Percentiles rank a stretch among this genome's conserved stretches.
Evolutionary conservation across 2,888 invertebrate species (phyloP).

Genomic region (Amphimallon solstitiale): DNA sequence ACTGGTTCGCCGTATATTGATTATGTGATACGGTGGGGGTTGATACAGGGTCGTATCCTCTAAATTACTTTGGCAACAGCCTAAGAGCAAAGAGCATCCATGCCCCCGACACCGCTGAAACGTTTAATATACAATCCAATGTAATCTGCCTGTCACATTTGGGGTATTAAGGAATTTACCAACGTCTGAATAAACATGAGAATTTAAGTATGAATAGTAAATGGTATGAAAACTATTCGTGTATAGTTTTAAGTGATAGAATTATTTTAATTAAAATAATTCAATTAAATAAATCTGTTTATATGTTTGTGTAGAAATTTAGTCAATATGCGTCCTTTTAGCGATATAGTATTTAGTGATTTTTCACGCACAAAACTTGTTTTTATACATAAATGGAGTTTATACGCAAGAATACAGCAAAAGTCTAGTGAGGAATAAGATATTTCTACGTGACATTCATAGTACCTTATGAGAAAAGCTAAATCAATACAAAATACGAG

Average conservation of each 20-base stretch:
- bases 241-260: background rate
- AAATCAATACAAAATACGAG: too few species aligned
- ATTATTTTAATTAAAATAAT: too few species aligned
- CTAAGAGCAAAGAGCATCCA: constrained; percentile 10
- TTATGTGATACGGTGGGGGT: constrained; percentile 11
- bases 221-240: constrained; percentile 5
- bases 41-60: constrained; percentile 4
- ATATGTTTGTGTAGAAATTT: too few species aligned
- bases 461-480: too few species aligned
- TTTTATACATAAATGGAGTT: too few species aligned
- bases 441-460: too few species aligned
- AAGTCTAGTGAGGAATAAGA: too few species aligned
- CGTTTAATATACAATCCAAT: constrained; percentile 13
- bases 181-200: constrained; percentile 27
- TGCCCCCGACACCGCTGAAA: constrained; percentile 2
- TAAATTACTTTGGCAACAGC: constrained; percentile 14
- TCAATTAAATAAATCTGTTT: too few species aligned
- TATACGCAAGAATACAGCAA: too few species aligned
- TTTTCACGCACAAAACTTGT: too few species aligned
- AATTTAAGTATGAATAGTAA: constrained; percentile 18
- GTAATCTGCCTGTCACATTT: constrained; percentile 29
- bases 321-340: too few species aligned
- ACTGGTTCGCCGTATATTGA: constrained; percentile 2
- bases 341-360: too few species aligned
- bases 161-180: constrained; percentile 15